These are phyloP conservation scores for Paraescarpia echinospica DNA, from an alignment of 1,140 invertebrate genomes.

Conservation along the genomic window DNA sequence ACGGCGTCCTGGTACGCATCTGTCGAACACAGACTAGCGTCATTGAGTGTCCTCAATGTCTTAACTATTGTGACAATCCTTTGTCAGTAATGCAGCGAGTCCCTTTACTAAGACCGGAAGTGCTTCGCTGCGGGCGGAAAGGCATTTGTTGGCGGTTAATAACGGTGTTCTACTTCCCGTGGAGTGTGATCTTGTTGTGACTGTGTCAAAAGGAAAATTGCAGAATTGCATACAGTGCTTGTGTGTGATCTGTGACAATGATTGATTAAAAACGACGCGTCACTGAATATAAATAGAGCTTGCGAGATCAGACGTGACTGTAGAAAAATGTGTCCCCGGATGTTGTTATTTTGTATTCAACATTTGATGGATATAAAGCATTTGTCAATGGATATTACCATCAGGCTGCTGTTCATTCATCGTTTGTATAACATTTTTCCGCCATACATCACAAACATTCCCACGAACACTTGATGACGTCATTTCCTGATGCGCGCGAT, in stretches of 20 bases:
- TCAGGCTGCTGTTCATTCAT: neutral
- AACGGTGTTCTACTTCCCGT: neutral
- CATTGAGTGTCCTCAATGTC: neutral
- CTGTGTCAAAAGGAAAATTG: too few relatives aligned
- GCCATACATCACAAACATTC: slow-evolving; percentile 5
- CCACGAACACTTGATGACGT: neutral
- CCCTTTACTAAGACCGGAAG: too few relatives aligned
- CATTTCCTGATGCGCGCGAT: neutral
- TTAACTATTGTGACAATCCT: neutral
- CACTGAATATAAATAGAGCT: too few relatives aligned
- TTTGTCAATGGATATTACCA: neutral
- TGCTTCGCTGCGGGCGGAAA: neutral
- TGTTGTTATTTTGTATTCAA: neutral
- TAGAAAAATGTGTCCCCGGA: neutral
- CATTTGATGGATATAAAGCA: neutral
- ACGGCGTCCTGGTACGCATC: neutral
- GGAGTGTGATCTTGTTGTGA: neutral
- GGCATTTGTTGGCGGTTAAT: neutral
- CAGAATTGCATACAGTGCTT: too few relatives aligned
- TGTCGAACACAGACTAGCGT: neutral
- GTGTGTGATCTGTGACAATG: too few relatives aligned
- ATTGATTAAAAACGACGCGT: too few relatives aligned
- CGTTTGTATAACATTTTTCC: neutral
- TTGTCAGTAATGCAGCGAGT: neutral
- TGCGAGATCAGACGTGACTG: too few relatives aligned